Base-by-base conservation (phyloP, 2,113 vertebrate species). In the Dissostichus mawsoni region DNA sequence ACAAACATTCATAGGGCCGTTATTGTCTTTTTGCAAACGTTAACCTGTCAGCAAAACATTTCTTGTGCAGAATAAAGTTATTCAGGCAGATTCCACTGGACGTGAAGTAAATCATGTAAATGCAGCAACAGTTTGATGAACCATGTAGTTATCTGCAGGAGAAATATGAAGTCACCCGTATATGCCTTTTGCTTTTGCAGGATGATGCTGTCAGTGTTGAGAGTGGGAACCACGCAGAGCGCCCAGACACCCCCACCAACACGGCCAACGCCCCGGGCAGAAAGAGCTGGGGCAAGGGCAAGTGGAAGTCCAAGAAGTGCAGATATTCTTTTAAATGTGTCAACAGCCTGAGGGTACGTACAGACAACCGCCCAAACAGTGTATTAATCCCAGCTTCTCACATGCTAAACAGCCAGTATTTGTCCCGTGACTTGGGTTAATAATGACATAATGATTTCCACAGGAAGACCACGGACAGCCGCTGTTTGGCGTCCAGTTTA, bases 251-350 rank as follows among this genome's bases (percentile, higher is more conserved):
- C 0, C 98, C 98, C 58, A 99, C 98, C n/a, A 99, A 99, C 94
- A 99, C 98, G 0, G 96, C 97, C 66, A 99, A 96, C 29, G 97
- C 97, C 0, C 98, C 98, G 0, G 98, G 98, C 85, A 97, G 97
- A n/a, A 99, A 99, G 91, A 98, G 97, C 90, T 99, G 98, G 98
- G 97, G 98, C 14, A 99, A 99, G 93, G 98, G 98, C 89, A 99
- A 99, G 85, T 99, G 97, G 97, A 99, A 98, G 85, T 98, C 97
- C n/a, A 99, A 99, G 94, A 99, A 99, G 91, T 99, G 98, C 95
- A 96, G 98, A 96, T 99, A 98, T 80, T 98, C 98, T 67, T 99
- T 99, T 90, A 99, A 98, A 90, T 99, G 98, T 92, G 98, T 99
- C 79, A 99, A 99, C 95, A 99, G 97, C 79, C 93, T 99, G 67